These are phyloP conservation scores for Sipha flava DNA, from an alignment of 1,140 invertebrate genomes.

Conservation along the genomic window DNA sequence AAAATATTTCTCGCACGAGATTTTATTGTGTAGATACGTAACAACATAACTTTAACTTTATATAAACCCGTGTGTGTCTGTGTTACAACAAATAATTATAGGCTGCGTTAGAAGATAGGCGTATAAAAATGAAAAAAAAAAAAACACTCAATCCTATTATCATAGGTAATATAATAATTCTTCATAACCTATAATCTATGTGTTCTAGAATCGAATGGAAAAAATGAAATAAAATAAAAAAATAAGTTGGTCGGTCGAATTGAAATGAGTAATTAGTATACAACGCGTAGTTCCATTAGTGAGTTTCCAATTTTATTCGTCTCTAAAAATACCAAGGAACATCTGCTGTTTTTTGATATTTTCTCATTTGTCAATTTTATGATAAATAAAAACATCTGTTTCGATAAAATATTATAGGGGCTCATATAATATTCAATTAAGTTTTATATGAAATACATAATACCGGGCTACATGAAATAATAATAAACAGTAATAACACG, in stretches of 20 bases:
- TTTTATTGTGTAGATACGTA: neutral
- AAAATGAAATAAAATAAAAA: neutral
- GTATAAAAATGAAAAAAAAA: neutral
- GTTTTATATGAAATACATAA: neutral
- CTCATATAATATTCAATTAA: slow-evolving; percentile 5
- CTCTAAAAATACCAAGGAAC: slow-evolving; percentile 27
- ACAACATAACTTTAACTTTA: neutral
- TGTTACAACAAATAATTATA: neutral
- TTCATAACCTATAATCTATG: slow-evolving; percentile 7
- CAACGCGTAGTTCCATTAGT: neutral
- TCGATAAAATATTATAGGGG: slow-evolving; percentile 3
- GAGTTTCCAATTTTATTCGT: slow-evolving; percentile 2
- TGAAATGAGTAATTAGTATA: slow-evolving; percentile 19
- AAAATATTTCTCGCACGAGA: neutral
- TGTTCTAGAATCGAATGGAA: neutral
- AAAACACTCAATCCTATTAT: neutral
- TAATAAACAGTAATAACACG: neutral
- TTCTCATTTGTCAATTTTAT: slow-evolving; percentile 32
- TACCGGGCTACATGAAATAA: neutral
- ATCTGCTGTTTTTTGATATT: slow-evolving; percentile 29
- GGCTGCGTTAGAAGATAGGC: neutral
- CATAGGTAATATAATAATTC: neutral
- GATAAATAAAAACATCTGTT: slow-evolving; percentile 30
- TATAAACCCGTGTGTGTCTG: neutral
- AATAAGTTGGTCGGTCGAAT: neutral